phyloP scores from a whole-genome alignment of 2,888 invertebrate species.

The Ptychoptera albimana region DNA sequence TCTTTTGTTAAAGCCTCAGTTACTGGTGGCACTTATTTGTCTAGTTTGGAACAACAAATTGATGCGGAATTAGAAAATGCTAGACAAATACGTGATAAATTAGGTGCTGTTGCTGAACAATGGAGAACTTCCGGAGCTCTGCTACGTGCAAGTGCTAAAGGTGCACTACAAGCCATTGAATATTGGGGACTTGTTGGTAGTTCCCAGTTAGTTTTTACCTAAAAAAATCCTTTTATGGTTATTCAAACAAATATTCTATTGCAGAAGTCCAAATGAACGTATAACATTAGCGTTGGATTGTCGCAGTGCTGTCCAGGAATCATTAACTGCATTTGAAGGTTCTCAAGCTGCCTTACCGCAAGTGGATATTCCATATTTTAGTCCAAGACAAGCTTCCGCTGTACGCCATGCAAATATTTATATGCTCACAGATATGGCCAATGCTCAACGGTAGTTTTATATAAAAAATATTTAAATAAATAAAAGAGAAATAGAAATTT shows the following conservation, averaged over 20 bases:
- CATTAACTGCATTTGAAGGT: constrained; percentile 24
- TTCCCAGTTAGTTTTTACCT: constrained; percentile 14
- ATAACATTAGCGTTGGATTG: constrained; percentile 23
- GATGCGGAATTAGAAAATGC: constrained; percentile 25
- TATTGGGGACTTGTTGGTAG: constrained; percentile 21
- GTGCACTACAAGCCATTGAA: constrained; percentile 20
- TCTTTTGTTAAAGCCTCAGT: constrained; percentile 18
- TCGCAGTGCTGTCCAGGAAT: constrained; percentile 23
- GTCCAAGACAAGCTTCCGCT: constrained; percentile 24
- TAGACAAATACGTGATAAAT: constrained; percentile 25
- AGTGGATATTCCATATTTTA: constrained; percentile 26
- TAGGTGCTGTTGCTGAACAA: constrained; percentile 27
- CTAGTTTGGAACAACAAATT: constrained; percentile 23
- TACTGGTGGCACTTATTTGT: constrained; percentile 27
- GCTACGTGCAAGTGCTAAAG: constrained; percentile 23
- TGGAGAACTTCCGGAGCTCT: constrained; percentile 29
- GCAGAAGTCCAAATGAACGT: constrained; percentile 21
- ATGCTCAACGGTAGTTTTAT: no score
- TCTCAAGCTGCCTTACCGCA: constrained; percentile 26
- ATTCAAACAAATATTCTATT: background rate
- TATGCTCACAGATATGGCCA: constrained; percentile 27
- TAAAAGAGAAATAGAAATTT: no score
- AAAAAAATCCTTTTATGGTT: background rate
- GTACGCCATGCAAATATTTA: constrained; percentile 27
- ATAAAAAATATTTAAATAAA: no score